These are phyloP conservation scores for Sphaerodactylus townsendi DNA, from an alignment of 2,113 vertebrate species.

Conservation along the genomic window DNA sequence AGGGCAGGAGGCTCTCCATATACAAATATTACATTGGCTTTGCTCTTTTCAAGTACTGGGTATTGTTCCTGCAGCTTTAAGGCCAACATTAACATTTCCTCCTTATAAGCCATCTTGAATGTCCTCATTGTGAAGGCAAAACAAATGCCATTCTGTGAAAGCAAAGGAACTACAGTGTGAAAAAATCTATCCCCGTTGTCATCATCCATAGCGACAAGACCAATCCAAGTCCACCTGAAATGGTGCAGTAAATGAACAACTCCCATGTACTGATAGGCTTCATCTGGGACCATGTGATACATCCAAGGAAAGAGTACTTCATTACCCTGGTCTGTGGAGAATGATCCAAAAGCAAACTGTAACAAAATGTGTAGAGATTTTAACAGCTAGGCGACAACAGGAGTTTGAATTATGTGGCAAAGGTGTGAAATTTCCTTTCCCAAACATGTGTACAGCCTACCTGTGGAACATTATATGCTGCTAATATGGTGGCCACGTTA, in stretches of 20 bases:
- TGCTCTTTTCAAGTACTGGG: not conserved
- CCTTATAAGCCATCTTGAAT: too few species aligned
- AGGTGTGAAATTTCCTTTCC: too few species aligned
- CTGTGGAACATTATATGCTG: not conserved
- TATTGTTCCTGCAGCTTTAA: too few species aligned
- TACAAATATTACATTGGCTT: not conserved
- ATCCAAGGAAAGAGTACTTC: not conserved
- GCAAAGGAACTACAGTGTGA: not conserved
- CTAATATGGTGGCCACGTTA: not conserved
- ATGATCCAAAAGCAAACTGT: constrained; percentile 8
- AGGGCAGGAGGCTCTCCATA: not conserved
- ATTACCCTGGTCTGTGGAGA: not conserved
- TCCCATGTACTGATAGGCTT: not conserved
- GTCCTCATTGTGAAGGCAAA: not conserved
- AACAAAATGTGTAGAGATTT: not conserved
- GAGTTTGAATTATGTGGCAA: too few species aligned
- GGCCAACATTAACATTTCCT: too few species aligned
- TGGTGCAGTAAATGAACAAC: not conserved
- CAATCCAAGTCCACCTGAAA: constrained; percentile 1
- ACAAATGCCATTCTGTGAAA: not conserved
- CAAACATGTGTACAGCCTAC: not conserved
- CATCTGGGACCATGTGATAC: not conserved
- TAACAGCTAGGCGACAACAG: too few species aligned
- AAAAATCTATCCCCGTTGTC: not conserved
- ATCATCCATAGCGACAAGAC: not conserved